These are phyloP conservation scores for Tetheella fluctuosa DNA, from an alignment of 2,888 invertebrate species.

Conservation along the genomic window DNA sequence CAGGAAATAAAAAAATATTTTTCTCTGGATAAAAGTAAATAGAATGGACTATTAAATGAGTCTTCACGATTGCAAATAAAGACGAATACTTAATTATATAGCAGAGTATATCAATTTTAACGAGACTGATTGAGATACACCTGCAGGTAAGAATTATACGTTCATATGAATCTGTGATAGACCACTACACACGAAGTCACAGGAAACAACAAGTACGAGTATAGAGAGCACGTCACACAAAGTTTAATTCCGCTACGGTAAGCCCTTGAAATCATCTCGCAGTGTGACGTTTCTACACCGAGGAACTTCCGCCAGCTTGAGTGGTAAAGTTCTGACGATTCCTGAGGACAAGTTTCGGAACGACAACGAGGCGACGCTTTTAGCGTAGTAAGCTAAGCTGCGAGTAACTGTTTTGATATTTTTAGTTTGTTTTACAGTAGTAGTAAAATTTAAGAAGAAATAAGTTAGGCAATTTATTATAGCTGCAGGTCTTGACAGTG, in stretches of 20 bases:
- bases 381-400: not conserved
- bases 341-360: conserved; percentile 2
- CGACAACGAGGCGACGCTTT: not conserved
- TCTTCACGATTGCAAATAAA: not conserved
- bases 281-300: not conserved
- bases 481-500: no score
- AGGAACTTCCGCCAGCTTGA: not conserved
- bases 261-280: conserved; percentile 8
- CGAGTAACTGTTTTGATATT: not conserved
- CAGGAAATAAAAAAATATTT: no score
- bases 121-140: not conserved
- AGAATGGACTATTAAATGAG: no score
- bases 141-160: not conserved
- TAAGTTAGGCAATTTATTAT: not conserved
- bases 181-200: not conserved
- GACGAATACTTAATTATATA: not conserved
- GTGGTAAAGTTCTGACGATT: not conserved
- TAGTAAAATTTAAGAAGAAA: not conserved
- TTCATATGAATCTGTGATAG: not conserved
- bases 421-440: not conserved
- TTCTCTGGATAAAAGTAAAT: no score
- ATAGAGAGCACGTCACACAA: not conserved
- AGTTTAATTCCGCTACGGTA: not conserved
- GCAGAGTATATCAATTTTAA: not conserved
- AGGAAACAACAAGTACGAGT: not conserved